phyloP scores from a whole-genome alignment of 2,888 invertebrate species.

The Tupiocoris notatus region DNA sequence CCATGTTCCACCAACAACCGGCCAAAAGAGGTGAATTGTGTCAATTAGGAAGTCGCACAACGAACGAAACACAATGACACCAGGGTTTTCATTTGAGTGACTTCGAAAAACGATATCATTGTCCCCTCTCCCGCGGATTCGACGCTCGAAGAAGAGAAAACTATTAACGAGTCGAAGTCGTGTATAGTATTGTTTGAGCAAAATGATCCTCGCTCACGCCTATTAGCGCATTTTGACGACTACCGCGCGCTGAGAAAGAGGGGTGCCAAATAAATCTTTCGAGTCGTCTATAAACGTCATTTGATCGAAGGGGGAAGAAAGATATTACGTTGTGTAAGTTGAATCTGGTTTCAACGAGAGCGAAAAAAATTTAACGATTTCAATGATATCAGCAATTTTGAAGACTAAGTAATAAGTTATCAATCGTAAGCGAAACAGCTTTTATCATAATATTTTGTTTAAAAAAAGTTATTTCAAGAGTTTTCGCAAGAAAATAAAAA shows the following conservation, averaged over 20 bases:
- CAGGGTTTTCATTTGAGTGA: conserved; percentile 36
- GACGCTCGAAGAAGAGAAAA: background rate
- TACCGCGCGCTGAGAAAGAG: background rate
- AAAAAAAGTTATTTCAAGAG: no score
- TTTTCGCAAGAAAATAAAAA: no score
- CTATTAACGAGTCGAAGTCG: background rate
- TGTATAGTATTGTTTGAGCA: conserved; percentile 21
- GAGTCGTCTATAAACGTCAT: no score
- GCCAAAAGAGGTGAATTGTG: conserved; percentile 37
- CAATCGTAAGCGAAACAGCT: no score
- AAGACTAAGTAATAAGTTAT: no score
- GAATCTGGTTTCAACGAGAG: no score
- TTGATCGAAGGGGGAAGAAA: no score
- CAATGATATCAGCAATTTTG: no score
- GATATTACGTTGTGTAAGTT: no score
- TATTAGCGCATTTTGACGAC: conserved; percentile 36
- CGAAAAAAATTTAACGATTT: no score
- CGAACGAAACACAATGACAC: conserved; percentile 38
- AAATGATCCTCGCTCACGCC: conserved; percentile 11
- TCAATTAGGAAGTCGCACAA: conserved; percentile 31
- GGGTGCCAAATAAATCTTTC: conserved; percentile 33
- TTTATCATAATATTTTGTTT: no score
- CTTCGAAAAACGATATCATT: conserved; percentile 41
- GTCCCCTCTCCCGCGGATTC: conserved; percentile 29
- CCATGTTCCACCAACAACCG: background rate